phyloP scores from a whole-genome alignment of 2,113 vertebrate genomes.

The Chlamydotis undulata region DNA sequence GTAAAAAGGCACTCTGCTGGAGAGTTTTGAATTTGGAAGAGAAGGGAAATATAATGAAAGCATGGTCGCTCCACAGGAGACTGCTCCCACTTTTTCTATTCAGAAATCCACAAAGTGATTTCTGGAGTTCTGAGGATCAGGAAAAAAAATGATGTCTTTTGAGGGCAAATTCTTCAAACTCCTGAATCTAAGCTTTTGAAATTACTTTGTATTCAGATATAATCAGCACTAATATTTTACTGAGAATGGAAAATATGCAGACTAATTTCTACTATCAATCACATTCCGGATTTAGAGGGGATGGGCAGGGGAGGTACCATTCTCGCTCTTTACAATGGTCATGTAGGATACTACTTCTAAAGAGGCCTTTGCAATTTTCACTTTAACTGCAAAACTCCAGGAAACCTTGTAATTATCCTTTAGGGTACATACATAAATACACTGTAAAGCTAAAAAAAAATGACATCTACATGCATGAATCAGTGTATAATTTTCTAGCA shows the following conservation, averaged over 20 bases:
- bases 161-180: not conserved
- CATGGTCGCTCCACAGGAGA: not conserved
- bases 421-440: not conserved
- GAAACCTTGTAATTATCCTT: not conserved
- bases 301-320: not conserved
- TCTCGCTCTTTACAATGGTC: not conserved
- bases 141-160: not conserved
- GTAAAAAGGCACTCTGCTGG: not conserved
- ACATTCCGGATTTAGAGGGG: not conserved
- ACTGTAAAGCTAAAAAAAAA: not conserved
- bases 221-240: conserved; percentile 29
- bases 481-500: conserved; percentile 43
- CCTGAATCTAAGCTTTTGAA: not conserved
- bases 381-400: not conserved
- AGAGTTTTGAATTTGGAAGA: not conserved
- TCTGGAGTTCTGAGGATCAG: not conserved
- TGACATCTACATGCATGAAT: conserved; percentile 3
- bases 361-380: not conserved
- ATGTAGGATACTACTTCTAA: not conserved
- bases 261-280: conserved; percentile 15
- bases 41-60: not conserved
- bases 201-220: not conserved
- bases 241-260: conserved; percentile 25
- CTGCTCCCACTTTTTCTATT: not conserved
- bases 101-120: not conserved